Evolutionary conservation across 2,113 vertebrate species (phyloP).

Genomic region (Plectropomus leopardus): DNA sequence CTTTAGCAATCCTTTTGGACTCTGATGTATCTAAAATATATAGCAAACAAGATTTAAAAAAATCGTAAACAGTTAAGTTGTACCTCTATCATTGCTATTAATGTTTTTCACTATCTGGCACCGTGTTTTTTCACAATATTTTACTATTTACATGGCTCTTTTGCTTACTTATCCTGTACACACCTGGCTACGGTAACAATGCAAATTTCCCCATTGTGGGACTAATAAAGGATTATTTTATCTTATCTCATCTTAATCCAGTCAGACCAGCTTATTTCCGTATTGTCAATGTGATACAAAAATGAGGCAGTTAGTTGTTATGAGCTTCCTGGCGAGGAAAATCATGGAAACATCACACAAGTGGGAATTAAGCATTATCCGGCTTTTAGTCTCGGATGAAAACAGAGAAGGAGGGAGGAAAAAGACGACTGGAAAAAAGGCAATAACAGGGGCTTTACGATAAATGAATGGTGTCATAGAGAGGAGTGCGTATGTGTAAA

Average conservation of each 20-base stretch:
- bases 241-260: too few species aligned
- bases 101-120: too few species aligned
- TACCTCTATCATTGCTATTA: not conserved
- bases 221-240: too few species aligned
- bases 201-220: too few species aligned
- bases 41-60: not conserved
- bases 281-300: constrained; percentile 37
- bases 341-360: constrained; percentile 50
- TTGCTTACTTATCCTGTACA: too few species aligned
- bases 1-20: not conserved
- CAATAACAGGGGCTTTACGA: not conserved
- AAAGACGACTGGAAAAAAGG: constrained; percentile 24
- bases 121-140: too few species aligned
- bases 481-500: not conserved
- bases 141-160: too few species aligned
- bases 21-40: not conserved
- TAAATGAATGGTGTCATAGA: not conserved
- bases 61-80: not conserved
- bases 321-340: constrained; percentile 51
- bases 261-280: constrained; percentile 26
- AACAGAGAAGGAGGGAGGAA: constrained; percentile 12
- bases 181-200: too few species aligned
- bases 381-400: constrained; percentile 38
- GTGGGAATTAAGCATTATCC: constrained; percentile 59
- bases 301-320: constrained; percentile 33